Percentiles rank a stretch among this genome's conserved stretches.
Conservation (phyloP, 2,797 vertebrate species). For the Trachops cirrhosus region DNA sequence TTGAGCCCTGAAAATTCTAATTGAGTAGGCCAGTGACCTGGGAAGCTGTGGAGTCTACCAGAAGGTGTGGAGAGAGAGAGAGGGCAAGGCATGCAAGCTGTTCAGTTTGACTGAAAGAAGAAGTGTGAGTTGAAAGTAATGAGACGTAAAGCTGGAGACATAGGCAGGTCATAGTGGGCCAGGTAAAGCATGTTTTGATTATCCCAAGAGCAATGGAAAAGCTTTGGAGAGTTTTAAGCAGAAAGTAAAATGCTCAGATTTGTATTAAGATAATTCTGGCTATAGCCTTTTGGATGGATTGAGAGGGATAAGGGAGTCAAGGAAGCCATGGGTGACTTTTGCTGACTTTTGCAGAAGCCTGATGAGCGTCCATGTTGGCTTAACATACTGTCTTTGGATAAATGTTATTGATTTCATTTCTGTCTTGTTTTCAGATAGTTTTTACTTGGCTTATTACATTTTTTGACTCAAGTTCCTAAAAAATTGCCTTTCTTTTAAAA, state of each 20-base stretch:
- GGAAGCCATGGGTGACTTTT: neutral
- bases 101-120: neutral
- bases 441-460: neutral
- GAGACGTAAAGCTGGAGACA: neutral
- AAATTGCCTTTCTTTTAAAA: neutral
- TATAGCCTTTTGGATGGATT: neutral
- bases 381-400: neutral
- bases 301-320: neutral
- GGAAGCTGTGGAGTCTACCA: neutral
- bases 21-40: neutral
- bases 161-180: neutral
- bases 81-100: neutral
- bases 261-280: neutral
- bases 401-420: neutral
- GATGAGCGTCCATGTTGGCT: neutral
- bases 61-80: neutral
- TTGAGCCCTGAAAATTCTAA: neutral
- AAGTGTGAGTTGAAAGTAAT: neutral
- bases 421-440: neutral
- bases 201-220: neutral
- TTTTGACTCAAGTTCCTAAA: slow-evolving; percentile 18
- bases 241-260: neutral
- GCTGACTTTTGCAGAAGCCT: neutral
- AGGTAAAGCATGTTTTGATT: neutral
- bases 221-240: neutral